Conservation (phyloP, 2,797 vertebrate genomes). For the Falco columbarius region DNA sequence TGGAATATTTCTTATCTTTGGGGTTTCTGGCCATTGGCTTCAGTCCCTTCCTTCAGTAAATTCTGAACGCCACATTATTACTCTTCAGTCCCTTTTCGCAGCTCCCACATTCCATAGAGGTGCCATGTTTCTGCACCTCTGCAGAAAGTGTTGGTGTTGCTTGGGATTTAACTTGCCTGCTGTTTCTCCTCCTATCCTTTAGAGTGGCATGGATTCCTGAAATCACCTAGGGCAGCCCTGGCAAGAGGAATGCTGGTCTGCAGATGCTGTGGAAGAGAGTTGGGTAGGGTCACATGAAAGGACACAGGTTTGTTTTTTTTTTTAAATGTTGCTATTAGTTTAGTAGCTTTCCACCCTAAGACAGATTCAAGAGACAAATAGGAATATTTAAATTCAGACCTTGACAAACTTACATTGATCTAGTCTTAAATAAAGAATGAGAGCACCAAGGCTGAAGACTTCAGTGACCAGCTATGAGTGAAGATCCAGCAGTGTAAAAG, state of each 20-base stretch:
- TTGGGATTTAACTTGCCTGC: neutral
- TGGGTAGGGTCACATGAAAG: neutral
- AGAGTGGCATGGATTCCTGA: neutral
- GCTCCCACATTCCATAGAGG: neutral
- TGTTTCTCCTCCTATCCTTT: neutral
- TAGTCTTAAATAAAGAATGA: neutral
- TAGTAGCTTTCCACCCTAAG: neutral
- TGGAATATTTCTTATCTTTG: neutral
- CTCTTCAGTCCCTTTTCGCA: neutral
- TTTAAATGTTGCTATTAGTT: neutral
- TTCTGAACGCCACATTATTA: neutral
- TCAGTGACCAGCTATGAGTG: neutral
- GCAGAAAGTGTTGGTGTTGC: neutral
- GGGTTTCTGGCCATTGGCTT: neutral
- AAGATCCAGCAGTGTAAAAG: neutral
- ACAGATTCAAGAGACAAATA: neutral
- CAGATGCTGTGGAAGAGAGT: neutral
- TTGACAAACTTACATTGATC: neutral
- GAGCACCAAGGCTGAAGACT: neutral
- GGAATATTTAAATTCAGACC: neutral
- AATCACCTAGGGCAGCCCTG: neutral
- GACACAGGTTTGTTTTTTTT: fast-evolving
- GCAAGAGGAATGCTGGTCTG: neutral
- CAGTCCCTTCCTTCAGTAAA: neutral
- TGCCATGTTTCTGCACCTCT: neutral